A percentile compares a stretch with the other conserved stretches of the same genome.
Conservation (phyloP, 53 echinoderm and acorn worm genomes). For the Mesocentrotus franciscanus region DNA sequence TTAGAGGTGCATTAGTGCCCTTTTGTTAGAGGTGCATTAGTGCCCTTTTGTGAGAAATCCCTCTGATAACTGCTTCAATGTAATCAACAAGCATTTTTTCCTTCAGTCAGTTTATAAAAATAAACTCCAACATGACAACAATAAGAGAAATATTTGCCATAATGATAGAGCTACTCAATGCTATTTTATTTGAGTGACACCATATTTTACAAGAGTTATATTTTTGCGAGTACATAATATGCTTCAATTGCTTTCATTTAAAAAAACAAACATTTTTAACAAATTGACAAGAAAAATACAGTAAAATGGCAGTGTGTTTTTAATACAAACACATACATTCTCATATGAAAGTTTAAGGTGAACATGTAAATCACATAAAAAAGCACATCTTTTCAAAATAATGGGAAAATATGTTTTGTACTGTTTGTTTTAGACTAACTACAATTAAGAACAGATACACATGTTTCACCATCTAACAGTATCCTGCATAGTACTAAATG, state of each 20-base stretch:
- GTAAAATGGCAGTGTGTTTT: conserved; percentile 16
- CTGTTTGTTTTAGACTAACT: background rate
- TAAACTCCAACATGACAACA: background rate
- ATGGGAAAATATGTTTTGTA: background rate
- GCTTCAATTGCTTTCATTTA: background rate
- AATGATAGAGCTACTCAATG: conserved; percentile 21
- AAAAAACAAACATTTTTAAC: background rate
- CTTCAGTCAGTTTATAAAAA: too few relatives aligned
- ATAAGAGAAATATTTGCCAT: background rate
- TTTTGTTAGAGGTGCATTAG: too few relatives aligned
- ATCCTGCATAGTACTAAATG: background rate
- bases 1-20: too few relatives aligned
- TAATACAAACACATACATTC: conserved; percentile 1
- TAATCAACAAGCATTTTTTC: background rate
- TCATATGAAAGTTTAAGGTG: conserved; percentile 5
- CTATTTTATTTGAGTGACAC: conserved; percentile 15
- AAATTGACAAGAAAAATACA: conserved; percentile 18
- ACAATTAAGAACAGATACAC: background rate
- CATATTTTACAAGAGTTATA: conserved; percentile 24
- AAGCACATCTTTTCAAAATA: background rate
- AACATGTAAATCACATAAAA: background rate
- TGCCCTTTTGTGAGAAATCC: background rate
- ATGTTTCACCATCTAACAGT: background rate
- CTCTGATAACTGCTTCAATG: background rate
- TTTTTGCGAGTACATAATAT: background rate